These are phyloP conservation scores for Habrosyne pyritoides DNA, from an alignment of 2,888 invertebrate genomes.

Conservation along the genomic window DNA sequence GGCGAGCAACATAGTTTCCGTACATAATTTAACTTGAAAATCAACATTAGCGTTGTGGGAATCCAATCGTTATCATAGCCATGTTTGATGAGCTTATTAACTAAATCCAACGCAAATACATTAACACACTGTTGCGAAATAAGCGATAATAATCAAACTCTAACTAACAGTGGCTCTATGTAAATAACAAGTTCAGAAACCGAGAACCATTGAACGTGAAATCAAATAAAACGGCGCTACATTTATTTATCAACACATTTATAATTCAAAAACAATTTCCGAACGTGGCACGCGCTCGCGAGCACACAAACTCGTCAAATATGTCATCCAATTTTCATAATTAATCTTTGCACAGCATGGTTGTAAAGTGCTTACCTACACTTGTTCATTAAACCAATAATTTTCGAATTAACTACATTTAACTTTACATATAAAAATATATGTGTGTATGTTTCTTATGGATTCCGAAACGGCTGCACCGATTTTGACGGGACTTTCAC, in stretches of 20 bases:
- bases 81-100: background rate
- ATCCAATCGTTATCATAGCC: no score
- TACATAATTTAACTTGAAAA: no score
- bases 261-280: conserved; percentile 46
- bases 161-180: no score
- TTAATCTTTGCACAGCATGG: background rate
- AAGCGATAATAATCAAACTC: background rate
- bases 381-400: background rate
- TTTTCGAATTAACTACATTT: background rate
- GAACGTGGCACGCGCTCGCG: conserved; percentile 12
- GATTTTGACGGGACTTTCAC: no score
- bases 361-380: background rate
- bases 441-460: no score
- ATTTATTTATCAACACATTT: conserved; percentile 22
- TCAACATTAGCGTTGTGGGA: no score
- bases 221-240: background rate
- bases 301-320: conserved; percentile 22
- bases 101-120: background rate
- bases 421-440: no score
- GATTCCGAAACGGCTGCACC: no score
- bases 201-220: background rate
- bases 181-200: background rate
- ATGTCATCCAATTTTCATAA: conserved; percentile 9
- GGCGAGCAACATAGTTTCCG: no score
- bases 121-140: background rate